Percentiles rank a stretch among this genome's conserved stretches.
Evolutionary conservation across 2,888 invertebrate species (phyloP).

Genomic region (Sesia apiformis): DNA sequence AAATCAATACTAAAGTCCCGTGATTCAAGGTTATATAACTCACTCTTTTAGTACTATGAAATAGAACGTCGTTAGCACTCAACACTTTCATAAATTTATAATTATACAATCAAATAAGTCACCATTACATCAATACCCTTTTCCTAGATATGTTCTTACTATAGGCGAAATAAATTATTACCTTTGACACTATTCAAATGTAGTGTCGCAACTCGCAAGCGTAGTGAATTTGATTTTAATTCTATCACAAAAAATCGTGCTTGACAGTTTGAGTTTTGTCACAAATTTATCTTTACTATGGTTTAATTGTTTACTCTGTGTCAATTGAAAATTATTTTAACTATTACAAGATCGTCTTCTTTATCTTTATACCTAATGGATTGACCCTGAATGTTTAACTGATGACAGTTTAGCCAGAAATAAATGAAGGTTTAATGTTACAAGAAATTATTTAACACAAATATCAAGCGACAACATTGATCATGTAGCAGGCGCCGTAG

Average conservation of each 20-base stretch:
- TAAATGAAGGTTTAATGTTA: no score
- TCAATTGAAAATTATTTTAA: no score
- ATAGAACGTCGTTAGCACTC: conserved; percentile 27
- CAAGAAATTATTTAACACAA: no score
- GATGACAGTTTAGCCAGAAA: no score
- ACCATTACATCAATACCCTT: neutral
- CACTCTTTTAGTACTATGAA: conserved; percentile 46
- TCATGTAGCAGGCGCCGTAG: no score
- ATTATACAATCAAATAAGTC: neutral
- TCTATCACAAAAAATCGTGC: neutral
- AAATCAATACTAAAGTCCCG: conserved; percentile 38
- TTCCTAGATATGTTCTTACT: neutral
- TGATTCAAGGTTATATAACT: conserved; percentile 75
- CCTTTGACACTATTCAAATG: conserved; percentile 61
- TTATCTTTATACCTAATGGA: no score
- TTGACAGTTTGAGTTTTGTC: no score
- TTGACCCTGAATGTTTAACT: no score
- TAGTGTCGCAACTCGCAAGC: conserved; percentile 34
- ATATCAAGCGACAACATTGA: no score
- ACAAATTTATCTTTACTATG: no score
- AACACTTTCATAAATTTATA: neutral
- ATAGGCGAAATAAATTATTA: conserved; percentile 31
- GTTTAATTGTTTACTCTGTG: no score
- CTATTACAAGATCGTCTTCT: no score
- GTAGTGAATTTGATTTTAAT: conserved; percentile 42